These are phyloP conservation scores for Isurus oxyrinchus DNA, from an alignment of 2,113 vertebrate genomes.

Conservation along the genomic window DNA sequence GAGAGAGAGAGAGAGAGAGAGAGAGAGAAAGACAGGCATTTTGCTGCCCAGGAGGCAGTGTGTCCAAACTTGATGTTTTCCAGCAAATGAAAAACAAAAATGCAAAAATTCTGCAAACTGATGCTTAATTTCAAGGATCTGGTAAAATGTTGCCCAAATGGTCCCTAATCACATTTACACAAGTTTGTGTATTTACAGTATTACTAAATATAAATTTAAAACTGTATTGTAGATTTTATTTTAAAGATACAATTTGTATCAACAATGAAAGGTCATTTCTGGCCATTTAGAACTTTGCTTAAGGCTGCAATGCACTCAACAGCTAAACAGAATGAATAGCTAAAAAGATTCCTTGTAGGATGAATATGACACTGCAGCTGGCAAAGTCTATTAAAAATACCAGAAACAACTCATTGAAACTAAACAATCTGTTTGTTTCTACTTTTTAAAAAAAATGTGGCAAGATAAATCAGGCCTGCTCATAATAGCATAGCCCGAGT, in stretches of 20 bases:
- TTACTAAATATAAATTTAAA: conserved; percentile 75
- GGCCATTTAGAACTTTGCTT: conserved; percentile 70
- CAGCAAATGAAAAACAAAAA: not conserved
- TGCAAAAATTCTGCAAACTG: not conserved
- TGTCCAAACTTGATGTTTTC: conserved; percentile 1
- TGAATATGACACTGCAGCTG: conserved; percentile 41
- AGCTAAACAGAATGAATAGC: conserved; percentile 14
- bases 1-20: no score
- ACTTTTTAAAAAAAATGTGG: conserved; percentile 70
- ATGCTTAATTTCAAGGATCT: conserved; percentile 36
- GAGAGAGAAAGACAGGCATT: no score
- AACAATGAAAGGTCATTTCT: conserved; percentile 86
- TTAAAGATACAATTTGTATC: conserved; percentile 99
- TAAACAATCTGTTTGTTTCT: conserved; percentile 71
- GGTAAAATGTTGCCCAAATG: conserved; percentile 80
- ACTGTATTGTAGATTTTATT: conserved; percentile 41
- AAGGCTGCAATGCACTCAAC: conserved; percentile 51
- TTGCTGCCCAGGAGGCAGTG: not conserved
- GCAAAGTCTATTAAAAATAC: conserved; percentile 60
- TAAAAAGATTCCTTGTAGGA: not conserved
- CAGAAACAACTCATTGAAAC: conserved; percentile 92
- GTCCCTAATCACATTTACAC: conserved; percentile 60
- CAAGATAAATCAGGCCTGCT: conserved; percentile 56
- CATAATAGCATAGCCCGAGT: conserved; percentile 49
- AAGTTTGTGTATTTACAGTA: conserved; percentile 48